phyloP scores from a whole-genome alignment of 2,797 vertebrate genomes.

The Acridotheres tristis region DNA sequence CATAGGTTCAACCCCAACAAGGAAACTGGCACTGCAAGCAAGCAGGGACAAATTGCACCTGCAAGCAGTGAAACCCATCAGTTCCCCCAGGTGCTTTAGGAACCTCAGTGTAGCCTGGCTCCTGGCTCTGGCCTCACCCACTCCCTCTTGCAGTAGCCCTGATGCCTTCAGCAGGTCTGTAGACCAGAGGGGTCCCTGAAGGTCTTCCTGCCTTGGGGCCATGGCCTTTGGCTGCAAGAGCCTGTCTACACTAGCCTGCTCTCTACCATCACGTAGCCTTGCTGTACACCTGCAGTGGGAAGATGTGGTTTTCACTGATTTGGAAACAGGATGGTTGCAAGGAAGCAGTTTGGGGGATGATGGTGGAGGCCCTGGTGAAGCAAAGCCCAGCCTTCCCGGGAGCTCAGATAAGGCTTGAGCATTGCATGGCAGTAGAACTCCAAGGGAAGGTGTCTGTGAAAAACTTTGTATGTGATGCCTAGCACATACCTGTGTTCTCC shows the following conservation, averaged over 20 bases:
- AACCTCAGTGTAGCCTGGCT: neutral
- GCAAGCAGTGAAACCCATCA: neutral
- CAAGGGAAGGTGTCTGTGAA: neutral
- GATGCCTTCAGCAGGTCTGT: neutral
- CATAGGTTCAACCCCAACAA: neutral
- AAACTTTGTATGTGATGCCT: neutral
- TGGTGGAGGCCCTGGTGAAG: accelerated
- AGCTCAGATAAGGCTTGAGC: neutral
- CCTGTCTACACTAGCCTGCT: neutral
- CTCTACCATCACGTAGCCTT: neutral
- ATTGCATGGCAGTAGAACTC: accelerated
- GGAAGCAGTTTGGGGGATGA: neutral
- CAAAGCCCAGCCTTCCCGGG: accelerated
- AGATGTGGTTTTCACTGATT: neutral
- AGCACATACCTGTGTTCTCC: neutral
- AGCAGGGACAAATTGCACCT: neutral
- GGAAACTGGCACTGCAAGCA: neutral
- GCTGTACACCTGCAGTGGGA: neutral
- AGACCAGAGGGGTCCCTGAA: neutral
- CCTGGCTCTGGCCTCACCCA: accelerated
- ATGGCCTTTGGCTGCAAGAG: neutral
- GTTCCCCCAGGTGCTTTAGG: neutral
- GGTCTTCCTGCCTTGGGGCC: neutral
- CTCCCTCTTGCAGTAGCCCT: neutral
- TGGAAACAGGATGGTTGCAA: neutral